These are phyloP conservation scores for Sitodiplosis mosellana DNA, from an alignment of 1,140 invertebrate genomes.

Conservation along the genomic window DNA sequence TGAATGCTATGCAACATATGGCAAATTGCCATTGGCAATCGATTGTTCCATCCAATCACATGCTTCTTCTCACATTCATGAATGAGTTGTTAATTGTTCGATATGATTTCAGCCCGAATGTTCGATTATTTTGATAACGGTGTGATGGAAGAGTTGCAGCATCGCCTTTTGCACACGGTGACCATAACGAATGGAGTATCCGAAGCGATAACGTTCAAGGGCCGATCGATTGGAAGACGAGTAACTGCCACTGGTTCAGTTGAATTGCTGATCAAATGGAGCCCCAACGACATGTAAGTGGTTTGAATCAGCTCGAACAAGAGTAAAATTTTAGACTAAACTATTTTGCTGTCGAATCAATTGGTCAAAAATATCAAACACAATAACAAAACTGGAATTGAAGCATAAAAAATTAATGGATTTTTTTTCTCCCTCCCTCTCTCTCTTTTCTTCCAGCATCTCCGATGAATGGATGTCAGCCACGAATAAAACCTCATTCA, in stretches of 20 bases:
- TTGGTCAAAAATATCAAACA: not conserved
- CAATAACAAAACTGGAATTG: not conserved
- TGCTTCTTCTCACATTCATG: not conserved
- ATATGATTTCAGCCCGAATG: constrained; percentile 40
- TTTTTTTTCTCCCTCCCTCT: not conserved
- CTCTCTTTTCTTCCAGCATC: constrained; percentile 7
- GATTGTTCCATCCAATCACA: no score
- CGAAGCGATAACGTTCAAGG: constrained; percentile 20
- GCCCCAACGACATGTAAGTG: constrained; percentile 22
- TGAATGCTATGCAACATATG: no score
- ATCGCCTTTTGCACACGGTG: constrained; percentile 43
- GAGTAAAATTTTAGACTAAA: not conserved
- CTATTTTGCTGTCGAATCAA: not conserved
- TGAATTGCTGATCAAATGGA: constrained; percentile 22
- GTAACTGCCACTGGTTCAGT: constrained; percentile 13
- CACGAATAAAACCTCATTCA: constrained; percentile 12
- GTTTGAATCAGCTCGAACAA: not conserved
- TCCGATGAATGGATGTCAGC: constrained; percentile 22
- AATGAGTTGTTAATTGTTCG: not conserved
- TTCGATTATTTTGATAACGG: constrained; percentile 78
- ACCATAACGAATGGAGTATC: constrained; percentile 23
- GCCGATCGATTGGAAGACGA: constrained; percentile 17
- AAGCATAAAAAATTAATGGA: not conserved
- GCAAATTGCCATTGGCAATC: no score
- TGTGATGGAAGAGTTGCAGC: constrained; percentile 70